These are phyloP conservation scores for Carcina quercana DNA, from an alignment of 2,888 invertebrate species.

Conservation along the genomic window DNA sequence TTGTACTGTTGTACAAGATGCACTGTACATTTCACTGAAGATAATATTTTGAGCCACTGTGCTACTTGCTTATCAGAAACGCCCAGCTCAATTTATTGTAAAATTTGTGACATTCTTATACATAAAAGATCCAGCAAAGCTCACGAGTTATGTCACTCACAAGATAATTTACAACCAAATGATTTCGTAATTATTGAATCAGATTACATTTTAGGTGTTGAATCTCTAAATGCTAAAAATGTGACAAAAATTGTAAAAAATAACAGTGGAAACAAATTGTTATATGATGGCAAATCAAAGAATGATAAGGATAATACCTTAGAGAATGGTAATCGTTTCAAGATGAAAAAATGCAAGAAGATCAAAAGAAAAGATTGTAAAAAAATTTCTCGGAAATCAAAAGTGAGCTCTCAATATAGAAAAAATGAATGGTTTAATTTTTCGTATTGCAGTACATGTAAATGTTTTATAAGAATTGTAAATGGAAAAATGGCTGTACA, in stretches of 20 bases:
- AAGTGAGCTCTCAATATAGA: too few species aligned
- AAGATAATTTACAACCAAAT: conserved; percentile 14
- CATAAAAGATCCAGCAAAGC: conserved; percentile 24
- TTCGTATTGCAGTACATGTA: too few species aligned
- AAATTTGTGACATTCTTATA: conserved; percentile 41
- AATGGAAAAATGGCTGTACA: conserved; percentile 26
- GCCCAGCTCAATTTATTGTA: conserved; percentile 34
- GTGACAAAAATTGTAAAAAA: too few species aligned
- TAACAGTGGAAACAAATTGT: too few species aligned
- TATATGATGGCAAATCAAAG: too few species aligned
- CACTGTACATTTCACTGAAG: conserved; percentile 39
- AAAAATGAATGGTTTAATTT: too few species aligned
- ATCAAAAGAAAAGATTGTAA: conserved; percentile 4
- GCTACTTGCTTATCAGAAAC: conserved; percentile 27
- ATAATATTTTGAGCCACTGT: conserved; percentile 32
- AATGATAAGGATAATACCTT: background rate
- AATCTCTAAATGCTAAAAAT: too few species aligned
- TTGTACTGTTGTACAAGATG: conserved; percentile 46
- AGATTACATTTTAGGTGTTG: too few species aligned
- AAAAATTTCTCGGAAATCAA: too few species aligned
- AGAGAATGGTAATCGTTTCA: too few species aligned
- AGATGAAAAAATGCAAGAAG: conserved; percentile 1
- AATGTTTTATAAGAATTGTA: conserved; percentile 31
- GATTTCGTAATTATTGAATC: conserved; percentile 29
- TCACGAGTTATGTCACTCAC: conserved; percentile 27